Evolutionary conservation across 2,888 invertebrate species (phyloP), one percentile per base, ranked within the genome.

Genomic region (Iselma pallidipennis): DNA sequence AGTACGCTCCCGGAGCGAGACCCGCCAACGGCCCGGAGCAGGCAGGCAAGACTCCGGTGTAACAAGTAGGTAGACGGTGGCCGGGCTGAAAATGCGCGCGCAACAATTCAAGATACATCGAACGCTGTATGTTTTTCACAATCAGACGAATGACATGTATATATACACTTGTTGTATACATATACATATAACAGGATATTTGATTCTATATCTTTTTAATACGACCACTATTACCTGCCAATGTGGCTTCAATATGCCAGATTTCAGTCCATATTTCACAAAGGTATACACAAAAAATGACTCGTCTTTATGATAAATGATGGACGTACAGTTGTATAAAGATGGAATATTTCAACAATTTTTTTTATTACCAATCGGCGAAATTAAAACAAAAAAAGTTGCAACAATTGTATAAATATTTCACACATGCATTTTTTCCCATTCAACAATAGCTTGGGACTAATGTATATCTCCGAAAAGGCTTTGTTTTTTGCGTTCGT

Each of bases 11-110:
- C 71, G 71, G 73, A 71, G 69, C 68, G 71, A 71, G 68, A 74
- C 73, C 72, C 72, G 73, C 75, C 74, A 73, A 73, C 77, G 77
- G 77, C 78, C 78, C 77, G 78, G 78, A 78, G 75, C 76, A 71
- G 71, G 72, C 70, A 75, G 75, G 74, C 74, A 71, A 76, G 74
- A 78, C 80, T 78, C 78, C 78, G 77, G 79, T 76, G 80, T 79
- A 80, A 80, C 80, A 80, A 80, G 80, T 80, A 80, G 79, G 78
- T 78, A 78, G 76, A 76, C 69, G 73, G 70, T 72, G 76, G 76
- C 80, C 77, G 77, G 78, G 77, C 69, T 67, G 66, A 66, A 71
- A 64, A 57, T 72, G 76, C 78, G 78, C 75, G 77, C 79, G 79
- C 79, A 75, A 59, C 54, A 29, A 7, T 45, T 45, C 65, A 63